A percentile compares a stretch with the other conserved stretches of the same genome.
Conservation (phyloP, 2,113 vertebrate species). For the Lasiurus borealis region DNA sequence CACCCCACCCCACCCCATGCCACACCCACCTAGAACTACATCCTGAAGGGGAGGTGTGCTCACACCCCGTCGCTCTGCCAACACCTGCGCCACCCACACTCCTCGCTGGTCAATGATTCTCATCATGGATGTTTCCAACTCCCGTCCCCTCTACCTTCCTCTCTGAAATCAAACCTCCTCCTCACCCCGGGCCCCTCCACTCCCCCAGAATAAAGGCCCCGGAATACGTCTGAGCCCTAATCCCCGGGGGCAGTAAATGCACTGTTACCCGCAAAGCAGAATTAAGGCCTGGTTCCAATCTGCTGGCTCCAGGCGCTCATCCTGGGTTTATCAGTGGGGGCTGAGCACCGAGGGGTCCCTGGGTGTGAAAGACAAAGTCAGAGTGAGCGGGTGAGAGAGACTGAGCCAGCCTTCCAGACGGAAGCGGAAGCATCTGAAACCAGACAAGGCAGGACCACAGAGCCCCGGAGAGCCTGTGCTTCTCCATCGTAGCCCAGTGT, state of each 20-base stretch:
- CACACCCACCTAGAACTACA: too few relatives aligned
- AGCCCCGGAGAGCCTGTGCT: not conserved
- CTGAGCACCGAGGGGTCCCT: not conserved
- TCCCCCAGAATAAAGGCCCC: not conserved
- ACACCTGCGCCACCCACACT: not conserved
- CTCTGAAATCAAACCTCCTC: too few relatives aligned
- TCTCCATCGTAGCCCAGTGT: not conserved
- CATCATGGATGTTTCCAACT: too few relatives aligned
- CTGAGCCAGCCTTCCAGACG: not conserved
- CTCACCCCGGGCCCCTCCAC: not conserved
- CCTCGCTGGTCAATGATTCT: not conserved
- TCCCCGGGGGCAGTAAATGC: rapidly evolving
- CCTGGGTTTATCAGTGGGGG: not conserved
- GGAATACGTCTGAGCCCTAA: not conserved
- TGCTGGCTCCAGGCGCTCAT: not conserved
- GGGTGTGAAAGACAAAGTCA: not conserved
- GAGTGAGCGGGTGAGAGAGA: too few relatives aligned
- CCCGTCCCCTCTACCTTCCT: too few relatives aligned
- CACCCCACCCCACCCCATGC: too few relatives aligned
- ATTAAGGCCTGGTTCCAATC: not conserved
- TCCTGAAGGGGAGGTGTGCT: too few relatives aligned
- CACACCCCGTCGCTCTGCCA: too few relatives aligned
- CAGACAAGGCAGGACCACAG: not conserved
- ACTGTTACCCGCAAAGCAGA: not conserved
- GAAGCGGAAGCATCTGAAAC: not conserved